Base-by-base conservation (phyloP, 2,797 vertebrate genomes). In the Meriones psammophilus region DNA sequence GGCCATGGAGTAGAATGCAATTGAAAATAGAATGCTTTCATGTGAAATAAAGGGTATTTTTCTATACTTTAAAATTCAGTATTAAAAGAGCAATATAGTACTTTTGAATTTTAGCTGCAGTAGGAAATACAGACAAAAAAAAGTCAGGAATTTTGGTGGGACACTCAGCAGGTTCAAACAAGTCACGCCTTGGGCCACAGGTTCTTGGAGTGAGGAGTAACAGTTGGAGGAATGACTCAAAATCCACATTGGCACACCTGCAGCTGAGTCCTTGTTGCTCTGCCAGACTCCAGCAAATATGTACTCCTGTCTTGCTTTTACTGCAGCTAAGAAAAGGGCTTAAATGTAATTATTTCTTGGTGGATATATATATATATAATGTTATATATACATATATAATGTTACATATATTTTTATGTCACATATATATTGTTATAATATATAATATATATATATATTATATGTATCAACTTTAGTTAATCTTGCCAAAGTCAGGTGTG, bases 101-200 rank as follows among this genome's bases (percentile, higher is more conserved):
- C 39, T 88, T 90, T 30, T 91, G 46, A 77, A 79, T 89, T 79
- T 89, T 24, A 91, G 76, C 36, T 81, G 22, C 46, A n/a, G 12
- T 30, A 56, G 69, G 28, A 42, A 28, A 83, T 42, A 3, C 3
- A 14, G 15, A 17, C 10, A 1, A 58, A 73, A 39, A 88, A 39
- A 66, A 60, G 85, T 78, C 30, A 39, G 1, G 8, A 2, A 33
- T 66, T 83, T 62, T 54, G 58, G 28, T 60, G 42, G 20, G 24
- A 33, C n/a, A 74, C 26, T 20, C 0, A 33, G n/a, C 26, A 83
- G 60, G 20, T n/a, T 42, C 50, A 8, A 36, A 56, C 12, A 36
- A 58, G 18, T 68, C 36, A 42, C 12, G 66, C 15, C 22, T 88
- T 46, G 36, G 26, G n/a, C 58, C 36, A 22, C 54, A 15, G 17